Base-by-base conservation (phyloP, 2,113 vertebrate species). In the Gorsachius goisagi region DNA sequence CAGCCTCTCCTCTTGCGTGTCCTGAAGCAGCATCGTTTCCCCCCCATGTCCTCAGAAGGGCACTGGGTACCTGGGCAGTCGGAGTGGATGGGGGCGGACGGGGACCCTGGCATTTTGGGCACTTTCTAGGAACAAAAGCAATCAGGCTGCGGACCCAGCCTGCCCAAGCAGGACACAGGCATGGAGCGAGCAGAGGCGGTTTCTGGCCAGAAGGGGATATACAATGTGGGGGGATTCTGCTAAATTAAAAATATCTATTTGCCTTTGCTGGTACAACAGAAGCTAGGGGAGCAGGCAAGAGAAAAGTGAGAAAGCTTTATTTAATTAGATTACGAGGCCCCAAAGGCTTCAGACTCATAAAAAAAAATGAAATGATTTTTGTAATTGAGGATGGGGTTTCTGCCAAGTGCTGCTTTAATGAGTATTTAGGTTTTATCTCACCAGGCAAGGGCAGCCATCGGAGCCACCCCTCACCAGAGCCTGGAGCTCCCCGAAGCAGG, bases 241-340 rank as follows among this genome's bases (percentile, higher is more conserved):
- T 95, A 92, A 95, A 95, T 92, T 95, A 89, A 94, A 93, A 84
- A 92, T 47, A 88, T 66, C 6, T 92, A 77, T 97, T 97, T 97
- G 85, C 83, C 92, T 96, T 89, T 85, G 67, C 45, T 94, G 67
- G 37, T 87, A 89, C 62, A 76, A 87, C 67, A 89, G 89, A 74
- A 92, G 84, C 77, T 69, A 62, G 58, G 94, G 92, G 66, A 97
- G 32, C 87, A 88, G 87, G 81, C 69, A 28, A 83, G 88, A 93
- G 55, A 58, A 66, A 95, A 95, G 91, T 64, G 69, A 88, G 93
- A 88, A 94, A 83, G 91, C 89, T 94, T 85, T 94, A 91, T 92
- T 97, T 96, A 97, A 96, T 97, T 96, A 96, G 96, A 97, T 97
- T 93, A 95, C 69, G 73, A 95, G 81, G 89, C 89, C 95, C 93